Conservation (phyloP, 2,888 invertebrate genomes). For the Halictus ligatus region DNA sequence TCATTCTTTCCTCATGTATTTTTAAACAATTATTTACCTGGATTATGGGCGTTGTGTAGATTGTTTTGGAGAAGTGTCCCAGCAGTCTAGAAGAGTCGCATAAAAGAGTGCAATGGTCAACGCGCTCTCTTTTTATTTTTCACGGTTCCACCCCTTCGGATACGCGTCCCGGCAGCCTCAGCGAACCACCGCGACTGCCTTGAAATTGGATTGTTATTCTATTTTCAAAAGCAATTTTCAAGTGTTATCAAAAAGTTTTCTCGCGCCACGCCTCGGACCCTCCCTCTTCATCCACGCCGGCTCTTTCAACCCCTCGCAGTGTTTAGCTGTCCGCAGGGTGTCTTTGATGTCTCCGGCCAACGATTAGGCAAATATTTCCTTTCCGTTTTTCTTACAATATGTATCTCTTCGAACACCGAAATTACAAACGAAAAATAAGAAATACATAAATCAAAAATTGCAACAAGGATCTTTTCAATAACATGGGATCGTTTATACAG, state of each 20-base stretch:
- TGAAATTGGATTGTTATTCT: constrained; percentile 84
- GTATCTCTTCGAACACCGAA: background rate
- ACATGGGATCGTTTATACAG: no score
- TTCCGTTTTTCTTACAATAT: background rate
- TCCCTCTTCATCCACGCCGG: background rate
- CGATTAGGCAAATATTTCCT: background rate
- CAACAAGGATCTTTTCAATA: no score
- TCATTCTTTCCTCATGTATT: accelerated
- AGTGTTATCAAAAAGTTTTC: constrained; percentile 83
- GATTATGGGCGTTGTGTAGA: background rate
- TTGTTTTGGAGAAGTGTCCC: background rate
- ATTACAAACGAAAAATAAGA: background rate
- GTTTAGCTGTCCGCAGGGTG: constrained; percentile 13
- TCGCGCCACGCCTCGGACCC: constrained; percentile 68
- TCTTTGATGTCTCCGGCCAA: background rate
- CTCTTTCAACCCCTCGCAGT: background rate
- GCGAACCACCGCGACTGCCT: constrained; percentile 73
- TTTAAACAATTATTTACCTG: background rate
- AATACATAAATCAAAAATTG: no score
- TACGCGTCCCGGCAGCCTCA: constrained; percentile 69
- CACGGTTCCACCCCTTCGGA: constrained; percentile 33
- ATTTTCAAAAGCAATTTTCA: constrained; percentile 84
- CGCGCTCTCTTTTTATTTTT: constrained; percentile 19
- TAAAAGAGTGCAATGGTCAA: constrained; percentile 37
- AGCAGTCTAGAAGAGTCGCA: background rate